Percentiles rank a stretch among this genome's conserved stretches.
Conservation (phyloP, 2,888 invertebrate species). For the Allolobophora icterica region DNA sequence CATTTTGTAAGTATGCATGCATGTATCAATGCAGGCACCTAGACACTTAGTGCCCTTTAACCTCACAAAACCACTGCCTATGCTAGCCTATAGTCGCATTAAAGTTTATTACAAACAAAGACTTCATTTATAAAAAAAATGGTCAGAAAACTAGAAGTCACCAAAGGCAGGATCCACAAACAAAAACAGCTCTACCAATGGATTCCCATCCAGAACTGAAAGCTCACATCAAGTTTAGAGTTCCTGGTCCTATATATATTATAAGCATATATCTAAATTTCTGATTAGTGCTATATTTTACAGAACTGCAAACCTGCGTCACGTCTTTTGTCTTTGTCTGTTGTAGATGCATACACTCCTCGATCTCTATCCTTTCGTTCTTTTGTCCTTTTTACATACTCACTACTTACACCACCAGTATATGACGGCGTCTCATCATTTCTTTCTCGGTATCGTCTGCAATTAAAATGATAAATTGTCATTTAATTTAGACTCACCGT, state of each 20-base stretch:
- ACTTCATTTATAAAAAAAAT: background rate
- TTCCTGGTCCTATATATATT: background rate
- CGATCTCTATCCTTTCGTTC: conserved; percentile 74
- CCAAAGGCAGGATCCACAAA: background rate
- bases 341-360: conserved; percentile 77
- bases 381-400: conserved; percentile 77
- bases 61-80: background rate
- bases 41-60: background rate
- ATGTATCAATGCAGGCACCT: background rate
- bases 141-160: background rate
- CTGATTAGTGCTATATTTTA: background rate
- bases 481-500: background rate
- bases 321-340: conserved; percentile 62
- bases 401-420: conserved; percentile 86
- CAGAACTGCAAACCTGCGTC: background rate
- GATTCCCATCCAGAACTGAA: background rate
- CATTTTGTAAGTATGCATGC: background rate
- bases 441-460: conserved; percentile 76
- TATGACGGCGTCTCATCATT: conserved; percentile 91
- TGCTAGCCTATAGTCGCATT: background rate
- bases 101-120: background rate
- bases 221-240: background rate
- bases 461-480: conserved; percentile 28
- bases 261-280: background rate
- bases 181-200: background rate